Conservation (phyloP, 2,888 invertebrate genomes). For the Scaptomyza cyrtandrae region DNA sequence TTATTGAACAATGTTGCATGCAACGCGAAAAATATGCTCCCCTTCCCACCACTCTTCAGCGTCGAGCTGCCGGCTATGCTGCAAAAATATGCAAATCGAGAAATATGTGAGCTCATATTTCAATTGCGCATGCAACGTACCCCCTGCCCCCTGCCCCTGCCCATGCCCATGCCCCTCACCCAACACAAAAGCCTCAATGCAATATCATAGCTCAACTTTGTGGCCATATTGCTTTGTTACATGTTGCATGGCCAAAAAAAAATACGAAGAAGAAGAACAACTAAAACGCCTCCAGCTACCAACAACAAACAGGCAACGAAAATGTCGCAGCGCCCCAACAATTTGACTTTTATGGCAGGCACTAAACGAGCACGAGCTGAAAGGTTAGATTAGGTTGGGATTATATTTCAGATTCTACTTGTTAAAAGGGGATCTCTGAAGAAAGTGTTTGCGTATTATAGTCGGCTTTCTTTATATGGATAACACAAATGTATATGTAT, state of each 20-base stretch:
- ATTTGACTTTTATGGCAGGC: background rate
- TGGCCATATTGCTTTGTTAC: constrained; percentile 30
- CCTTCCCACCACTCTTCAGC: no score
- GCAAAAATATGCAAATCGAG: constrained; percentile 39
- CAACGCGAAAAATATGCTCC: constrained; percentile 22
- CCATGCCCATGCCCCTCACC: background rate
- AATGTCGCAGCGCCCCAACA: constrained; percentile 17
- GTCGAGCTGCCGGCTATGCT: constrained; percentile 3
- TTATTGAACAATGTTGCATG: constrained; percentile 37
- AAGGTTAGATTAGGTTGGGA: background rate
- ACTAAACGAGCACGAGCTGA: background rate
- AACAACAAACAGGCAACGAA: constrained; percentile 17
- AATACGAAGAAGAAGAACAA: background rate
- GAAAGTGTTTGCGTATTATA: no score
- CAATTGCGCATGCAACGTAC: constrained; percentile 6
- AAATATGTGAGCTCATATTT: constrained; percentile 34
- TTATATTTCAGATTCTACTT: no score
- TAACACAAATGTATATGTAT: no score
- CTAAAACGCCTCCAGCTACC: constrained; percentile 44
- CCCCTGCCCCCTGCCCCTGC: background rate
- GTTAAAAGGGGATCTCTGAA: no score
- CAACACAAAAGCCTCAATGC: background rate
- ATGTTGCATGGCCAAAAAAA: constrained; percentile 21
- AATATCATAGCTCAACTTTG: constrained; percentile 28
- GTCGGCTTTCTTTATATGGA: no score